Evolutionary conservation across 2,113 vertebrate species (phyloP), one percentile per base, ranked within the genome.

Genomic region (Eulemur rufifrons): DNA sequence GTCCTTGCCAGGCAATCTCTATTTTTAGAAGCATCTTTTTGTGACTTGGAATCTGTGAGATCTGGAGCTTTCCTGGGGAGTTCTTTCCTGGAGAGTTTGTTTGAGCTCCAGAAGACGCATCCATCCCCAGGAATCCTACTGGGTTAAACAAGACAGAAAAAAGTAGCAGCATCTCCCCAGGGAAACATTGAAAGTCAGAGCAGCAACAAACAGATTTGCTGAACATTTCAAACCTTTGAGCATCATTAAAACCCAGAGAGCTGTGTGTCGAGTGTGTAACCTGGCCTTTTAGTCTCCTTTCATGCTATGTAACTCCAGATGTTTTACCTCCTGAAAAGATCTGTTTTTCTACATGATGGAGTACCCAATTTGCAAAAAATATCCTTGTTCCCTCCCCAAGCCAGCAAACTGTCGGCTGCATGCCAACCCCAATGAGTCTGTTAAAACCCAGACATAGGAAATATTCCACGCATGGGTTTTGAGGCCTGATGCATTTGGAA

Each of bases 301-400:
- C 90, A 96, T 96, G 95, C 98, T 96, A 39, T 83, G 25, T 84
- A 95, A 96, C 89, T 97, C 95, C 98, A 98, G 97, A 97, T 97
- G 96, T 97, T 97, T 97, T 96, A 85, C 86, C 82, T 90, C 83
- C 89, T 80, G n/a, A 83, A 94, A 96, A 83, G 63, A 88, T 96
- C 63, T 94, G 80, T 71, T 97, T 96, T 96, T 96, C 93, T 95
- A 93, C 86, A 94, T 96, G 89, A 96, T 61, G 4, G 95, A 96
- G 82, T 89, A 92, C 86, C 82, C 52, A 61, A 87, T 96, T 96
- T 95, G 59, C 2, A 77, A 96, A 91, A 68, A 84, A 82, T 50
- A 85, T 94, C 50, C 82, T 89, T 25, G 68, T 96, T 77, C 89
- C 71, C 54, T 69, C 47, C 54, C 56, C 2, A 6, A 86, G 86